phyloP scores from a whole-genome alignment of 1,140 invertebrate species.

The Hypsibius dujardini region DNA sequence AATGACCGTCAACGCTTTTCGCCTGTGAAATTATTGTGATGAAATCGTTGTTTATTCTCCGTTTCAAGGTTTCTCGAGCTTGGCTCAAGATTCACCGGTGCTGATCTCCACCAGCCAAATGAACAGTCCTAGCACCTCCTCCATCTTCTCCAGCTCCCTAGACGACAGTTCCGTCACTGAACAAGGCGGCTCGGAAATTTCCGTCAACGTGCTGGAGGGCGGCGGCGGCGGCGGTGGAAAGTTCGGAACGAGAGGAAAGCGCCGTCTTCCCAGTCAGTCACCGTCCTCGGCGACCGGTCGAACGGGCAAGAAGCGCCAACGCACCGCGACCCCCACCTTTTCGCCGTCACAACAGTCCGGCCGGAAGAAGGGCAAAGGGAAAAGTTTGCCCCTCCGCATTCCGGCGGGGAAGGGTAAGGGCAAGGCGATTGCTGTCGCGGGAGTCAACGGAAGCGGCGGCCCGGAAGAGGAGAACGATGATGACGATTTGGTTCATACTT shows the following conservation, averaged over 20 bases:
- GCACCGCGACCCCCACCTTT: neutral
- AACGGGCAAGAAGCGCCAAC: neutral
- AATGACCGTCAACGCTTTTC: too few relatives aligned
- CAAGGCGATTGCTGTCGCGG: neutral
- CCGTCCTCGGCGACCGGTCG: too few relatives aligned
- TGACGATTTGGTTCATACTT: neutral
- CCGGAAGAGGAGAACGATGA: neutral
- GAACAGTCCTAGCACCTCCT: neutral
- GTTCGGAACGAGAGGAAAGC: neutral
- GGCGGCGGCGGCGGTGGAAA: neutral
- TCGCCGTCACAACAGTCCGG: neutral
- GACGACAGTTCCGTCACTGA: neutral
- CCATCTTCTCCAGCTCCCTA: neutral
- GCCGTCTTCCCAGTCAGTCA: neutral
- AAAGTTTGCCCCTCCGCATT: neutral
- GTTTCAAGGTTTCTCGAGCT: too few relatives aligned
- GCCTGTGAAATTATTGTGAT: too few relatives aligned
- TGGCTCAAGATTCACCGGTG: too few relatives aligned
- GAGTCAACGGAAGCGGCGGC: neutral
- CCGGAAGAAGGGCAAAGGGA: constrained; percentile 8
- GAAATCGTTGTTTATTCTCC: too few relatives aligned
- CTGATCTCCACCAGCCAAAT: too few relatives aligned
- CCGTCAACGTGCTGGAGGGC: too few relatives aligned
- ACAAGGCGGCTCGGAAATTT: neutral
- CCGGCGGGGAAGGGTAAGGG: too few relatives aligned